Base-by-base conservation (phyloP, 2,888 invertebrate species). In the Ophioninae sp. region DNA sequence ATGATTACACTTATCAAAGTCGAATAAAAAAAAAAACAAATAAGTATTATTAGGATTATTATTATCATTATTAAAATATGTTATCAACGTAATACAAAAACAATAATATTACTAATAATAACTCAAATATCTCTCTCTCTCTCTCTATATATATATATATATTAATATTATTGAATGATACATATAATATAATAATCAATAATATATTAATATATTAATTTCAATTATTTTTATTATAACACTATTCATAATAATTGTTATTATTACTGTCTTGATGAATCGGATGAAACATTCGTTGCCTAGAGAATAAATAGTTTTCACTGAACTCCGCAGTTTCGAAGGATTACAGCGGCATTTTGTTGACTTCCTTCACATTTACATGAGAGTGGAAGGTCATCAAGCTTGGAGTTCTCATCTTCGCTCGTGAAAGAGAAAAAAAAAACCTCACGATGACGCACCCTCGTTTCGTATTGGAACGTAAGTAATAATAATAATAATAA, bases 361-460 rank as follows among this genome's bases (percentile, higher is more conserved):
- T 80, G 59, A 65, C 63, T 68, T 39, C 7, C 22, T 64, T n/a
- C 1, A 17, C 30, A 58, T 80, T 64, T 59, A 67, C 39, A 72
- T 41, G 39, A 6, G 59, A 20, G n/a, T 61, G 73, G 39, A 78
- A 82, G 78, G 81, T 67, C 81, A 74, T 51, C 51, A 61, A 39
- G 56, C 10, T 51, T 13, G 17, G 13, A 64, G 23, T n/a, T 78
- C 69, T 74, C 73, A 78, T 82, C 78, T 69, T 78, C 73, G 72
- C 78, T 39, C 78, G 68, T 58, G 41, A 69, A 73, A 56, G 78
- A 63, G 73, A 82, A 63, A 73, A 30, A 30, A 30, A 30, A 30
- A 30, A 30, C 30, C 69, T 69, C 73, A 20, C 41, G 13, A 77
- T 78, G 82, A 82, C 82, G 78, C 78, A 78, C 78, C 22, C 58